Percentiles rank a stretch among this genome's conserved stretches.
phyloP scores from a whole-genome alignment of 1,140 invertebrate genomes.

The Bombus pascuorum region DNA sequence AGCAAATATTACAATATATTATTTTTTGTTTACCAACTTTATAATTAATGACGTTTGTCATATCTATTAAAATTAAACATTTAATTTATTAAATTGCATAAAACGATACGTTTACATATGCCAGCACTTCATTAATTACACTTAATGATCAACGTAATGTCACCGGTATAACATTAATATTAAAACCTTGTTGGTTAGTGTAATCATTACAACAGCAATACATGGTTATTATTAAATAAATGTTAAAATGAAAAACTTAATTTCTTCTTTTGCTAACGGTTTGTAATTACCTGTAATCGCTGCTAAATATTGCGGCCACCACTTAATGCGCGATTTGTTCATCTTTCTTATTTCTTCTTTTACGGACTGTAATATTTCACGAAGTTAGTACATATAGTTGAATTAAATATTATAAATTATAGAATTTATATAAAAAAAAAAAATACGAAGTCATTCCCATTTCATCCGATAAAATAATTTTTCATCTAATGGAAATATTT shows the following conservation, averaged over 20 bases:
- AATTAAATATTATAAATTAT: neutral
- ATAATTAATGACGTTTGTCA: neutral
- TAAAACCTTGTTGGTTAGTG: neutral
- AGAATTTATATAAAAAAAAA: too few species aligned
- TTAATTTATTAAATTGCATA: too few species aligned
- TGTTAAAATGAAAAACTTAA: conserved; percentile 7
- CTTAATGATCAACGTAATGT: neutral
- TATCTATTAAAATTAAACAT: neutral
- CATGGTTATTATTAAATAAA: neutral
- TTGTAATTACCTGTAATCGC: conserved; percentile 75
- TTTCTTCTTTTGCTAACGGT: neutral
- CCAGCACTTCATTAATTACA: neutral
- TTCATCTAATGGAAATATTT: neutral
- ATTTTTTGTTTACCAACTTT: neutral
- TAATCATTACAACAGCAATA: too few species aligned
- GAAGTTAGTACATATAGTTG: neutral
- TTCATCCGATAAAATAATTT: neutral
- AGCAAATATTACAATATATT: neutral
- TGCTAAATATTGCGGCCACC: conserved; percentile 78
- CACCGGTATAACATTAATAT: neutral
- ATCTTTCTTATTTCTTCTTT: conserved; percentile 71
- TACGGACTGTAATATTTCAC: conserved; percentile 44
- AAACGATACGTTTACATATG: neutral
- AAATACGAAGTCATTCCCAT: too few species aligned
- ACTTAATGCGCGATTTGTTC: conserved; percentile 67